Percentiles rank a stretch among this genome's conserved stretches.
These are phyloP conservation scores for Salminus brasiliensis DNA, from an alignment of 2,113 vertebrate species.

Conservation along the genomic window DNA sequence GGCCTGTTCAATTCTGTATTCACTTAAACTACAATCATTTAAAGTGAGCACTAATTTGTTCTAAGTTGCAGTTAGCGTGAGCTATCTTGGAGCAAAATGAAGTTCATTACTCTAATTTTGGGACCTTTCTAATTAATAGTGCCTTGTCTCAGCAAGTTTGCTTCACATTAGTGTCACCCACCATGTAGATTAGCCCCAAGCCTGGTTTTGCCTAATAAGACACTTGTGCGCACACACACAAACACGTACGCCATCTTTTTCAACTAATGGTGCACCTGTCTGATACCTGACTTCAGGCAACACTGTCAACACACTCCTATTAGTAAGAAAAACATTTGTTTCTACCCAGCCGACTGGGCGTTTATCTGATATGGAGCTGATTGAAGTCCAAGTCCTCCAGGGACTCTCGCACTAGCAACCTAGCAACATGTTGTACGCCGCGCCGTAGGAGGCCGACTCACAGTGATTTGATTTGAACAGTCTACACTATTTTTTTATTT, in stretches of 20 bases:
- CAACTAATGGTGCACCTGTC: not conserved
- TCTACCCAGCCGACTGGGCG: not conserved
- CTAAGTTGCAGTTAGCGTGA: not conserved
- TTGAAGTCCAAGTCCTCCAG: not conserved
- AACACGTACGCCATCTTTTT: not conserved
- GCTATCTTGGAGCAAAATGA: not conserved
- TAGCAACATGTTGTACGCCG: not conserved
- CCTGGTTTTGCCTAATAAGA: slow-evolving; percentile 1
- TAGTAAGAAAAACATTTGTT: not conserved
- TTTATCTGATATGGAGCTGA: not conserved
- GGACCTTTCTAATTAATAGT: not conserved
- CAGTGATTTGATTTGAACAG: not conserved
- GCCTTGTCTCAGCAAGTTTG: not conserved
- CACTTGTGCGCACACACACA: not conserved
- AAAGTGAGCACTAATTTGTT: not conserved
- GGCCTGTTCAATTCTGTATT: not conserved
- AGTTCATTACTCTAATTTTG: not conserved
- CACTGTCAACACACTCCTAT: not conserved
- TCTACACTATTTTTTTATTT: no score
- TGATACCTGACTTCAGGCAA: slow-evolving; percentile 14
- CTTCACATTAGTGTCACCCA: not conserved
- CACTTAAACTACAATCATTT: not conserved
- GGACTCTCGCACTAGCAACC: not conserved
- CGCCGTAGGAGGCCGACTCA: not conserved
- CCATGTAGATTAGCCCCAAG: not conserved